Base-by-base conservation (phyloP, 2,113 vertebrate species). In the Ophthalmolycus amberensis region DNA sequence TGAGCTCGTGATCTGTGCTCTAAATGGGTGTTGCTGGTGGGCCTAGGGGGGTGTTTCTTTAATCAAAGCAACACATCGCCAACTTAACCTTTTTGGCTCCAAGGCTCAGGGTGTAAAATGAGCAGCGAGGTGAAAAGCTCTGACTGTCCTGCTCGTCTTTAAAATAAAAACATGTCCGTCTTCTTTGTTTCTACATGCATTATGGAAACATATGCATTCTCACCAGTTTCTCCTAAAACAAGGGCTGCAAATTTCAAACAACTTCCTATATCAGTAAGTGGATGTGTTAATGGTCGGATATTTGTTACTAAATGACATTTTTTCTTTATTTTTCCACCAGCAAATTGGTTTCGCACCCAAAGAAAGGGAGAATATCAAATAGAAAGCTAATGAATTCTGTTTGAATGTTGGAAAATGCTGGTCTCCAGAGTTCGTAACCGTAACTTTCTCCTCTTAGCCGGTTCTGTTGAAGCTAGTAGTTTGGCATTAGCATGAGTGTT, bases 1-100 rank as follows among this genome's bases (percentile, higher is more conserved):
- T 40, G 52, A 85, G 29, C 20, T 71, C 69, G 80, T 77, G 38
- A 84, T 74, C 37, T 48, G 52, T 64, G 71, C 58, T 67, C 29
- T 82, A 74, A 78, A 85, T 63, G 44, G 79, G 65, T 71, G 82
- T 29, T 78, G 70, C 64, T 60, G 71, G 27, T 40, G 34, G 54
- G 54, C 38, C 7, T 44, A 11, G 42, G 64, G 14, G 76, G 62
- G 38, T 65, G 58, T 83, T 85, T 83, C 69, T 83, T 22, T 75
- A 88, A 72, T 78, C 44, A 54, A 62, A 73, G 67, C 46, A 79
- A 34, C 34, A 32, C 48, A 72, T 27, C 48, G 63, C 32, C 76
- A 29, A 44, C 54, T 75, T 58, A 75, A 77, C 67, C 59, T 32
- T 77, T 79, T 73, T 25, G 58, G 12, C 73, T 70, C 54, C 48